phyloP scores from a whole-genome alignment of 2,113 vertebrate species.

The Natator depressus region DNA sequence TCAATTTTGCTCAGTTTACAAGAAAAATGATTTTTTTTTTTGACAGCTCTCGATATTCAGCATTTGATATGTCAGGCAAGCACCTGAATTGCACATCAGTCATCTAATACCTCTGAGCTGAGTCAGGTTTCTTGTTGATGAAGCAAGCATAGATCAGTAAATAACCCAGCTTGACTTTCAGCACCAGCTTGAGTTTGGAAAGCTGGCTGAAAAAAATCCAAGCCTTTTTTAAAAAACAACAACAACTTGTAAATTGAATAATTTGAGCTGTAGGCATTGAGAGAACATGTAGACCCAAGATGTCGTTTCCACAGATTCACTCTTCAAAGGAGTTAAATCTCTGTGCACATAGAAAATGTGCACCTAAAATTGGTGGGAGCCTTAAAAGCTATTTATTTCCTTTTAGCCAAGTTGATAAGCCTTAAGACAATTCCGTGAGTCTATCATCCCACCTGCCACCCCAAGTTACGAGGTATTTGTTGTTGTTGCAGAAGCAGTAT shows the following conservation, averaged over 20 bases:
- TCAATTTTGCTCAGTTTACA: background rate
- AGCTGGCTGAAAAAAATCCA: background rate
- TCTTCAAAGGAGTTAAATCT: background rate
- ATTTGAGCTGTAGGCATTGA: background rate
- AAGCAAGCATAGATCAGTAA: background rate
- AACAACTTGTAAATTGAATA: background rate
- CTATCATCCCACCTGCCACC: fast-evolving
- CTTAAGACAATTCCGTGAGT: background rate
- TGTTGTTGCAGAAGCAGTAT: background rate
- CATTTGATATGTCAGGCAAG: background rate
- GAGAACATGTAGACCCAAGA: background rate
- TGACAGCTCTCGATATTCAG: background rate
- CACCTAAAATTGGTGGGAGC: too few species aligned
- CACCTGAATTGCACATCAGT: background rate
- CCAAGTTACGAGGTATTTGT: background rate
- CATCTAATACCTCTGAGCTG: background rate
- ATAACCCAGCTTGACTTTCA: background rate
- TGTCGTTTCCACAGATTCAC: background rate
- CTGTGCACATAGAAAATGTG: background rate
- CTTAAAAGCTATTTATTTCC: background rate
- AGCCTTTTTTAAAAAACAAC: too few species aligned
- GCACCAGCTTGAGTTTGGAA: background rate
- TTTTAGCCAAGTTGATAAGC: background rate
- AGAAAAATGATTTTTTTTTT: background rate
- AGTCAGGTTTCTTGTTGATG: background rate